A percentile compares a stretch with the other conserved stretches of the same genome.
Evolutionary conservation across 2,797 vertebrate genomes (phyloP).

Genomic region (Catharus ustulatus): DNA sequence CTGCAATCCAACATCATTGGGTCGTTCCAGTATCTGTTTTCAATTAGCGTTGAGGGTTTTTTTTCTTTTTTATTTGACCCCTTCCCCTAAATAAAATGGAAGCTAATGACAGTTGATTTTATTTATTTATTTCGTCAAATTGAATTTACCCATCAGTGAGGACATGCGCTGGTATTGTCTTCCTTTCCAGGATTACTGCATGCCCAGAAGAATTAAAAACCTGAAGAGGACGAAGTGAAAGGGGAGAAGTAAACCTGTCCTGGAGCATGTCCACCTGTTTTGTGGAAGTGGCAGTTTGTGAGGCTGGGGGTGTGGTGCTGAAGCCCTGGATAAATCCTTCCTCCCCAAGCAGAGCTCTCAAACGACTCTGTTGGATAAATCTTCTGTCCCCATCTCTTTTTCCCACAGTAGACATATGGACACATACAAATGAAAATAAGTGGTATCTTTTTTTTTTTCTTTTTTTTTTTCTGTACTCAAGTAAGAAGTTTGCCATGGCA

Average conservation of each 20-base stretch:
- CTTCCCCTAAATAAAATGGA: constrained; percentile 82
- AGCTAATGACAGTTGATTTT: constrained; percentile 88
- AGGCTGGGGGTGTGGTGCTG: neutral
- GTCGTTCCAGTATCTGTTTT: constrained; percentile 81
- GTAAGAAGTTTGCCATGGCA: neutral
- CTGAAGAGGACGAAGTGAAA: neutral
- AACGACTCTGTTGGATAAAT: rapidly evolving
- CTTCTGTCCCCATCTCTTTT: rapidly evolving
- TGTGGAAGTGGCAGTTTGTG: neutral
- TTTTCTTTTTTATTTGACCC: constrained; percentile 77
- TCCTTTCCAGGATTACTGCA: neutral
- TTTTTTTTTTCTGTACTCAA: neutral
- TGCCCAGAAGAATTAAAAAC: constrained; percentile 1
- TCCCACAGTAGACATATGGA: rapidly evolving
- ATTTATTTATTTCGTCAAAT: constrained; percentile 86
- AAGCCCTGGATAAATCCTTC: neutral
- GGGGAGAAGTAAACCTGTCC: neutral
- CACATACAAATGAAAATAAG: neutral
- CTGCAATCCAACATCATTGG: constrained; percentile 80
- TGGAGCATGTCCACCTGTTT: neutral
- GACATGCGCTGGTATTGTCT: constrained; percentile 58
- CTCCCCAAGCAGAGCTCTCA: neutral
- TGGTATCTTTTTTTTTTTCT: neutral
- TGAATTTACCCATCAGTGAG: constrained; percentile 74
- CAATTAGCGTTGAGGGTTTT: constrained; percentile 74